Conservation (phyloP, 1,140 invertebrate species). For the Philotrypesis tridentata region DNA sequence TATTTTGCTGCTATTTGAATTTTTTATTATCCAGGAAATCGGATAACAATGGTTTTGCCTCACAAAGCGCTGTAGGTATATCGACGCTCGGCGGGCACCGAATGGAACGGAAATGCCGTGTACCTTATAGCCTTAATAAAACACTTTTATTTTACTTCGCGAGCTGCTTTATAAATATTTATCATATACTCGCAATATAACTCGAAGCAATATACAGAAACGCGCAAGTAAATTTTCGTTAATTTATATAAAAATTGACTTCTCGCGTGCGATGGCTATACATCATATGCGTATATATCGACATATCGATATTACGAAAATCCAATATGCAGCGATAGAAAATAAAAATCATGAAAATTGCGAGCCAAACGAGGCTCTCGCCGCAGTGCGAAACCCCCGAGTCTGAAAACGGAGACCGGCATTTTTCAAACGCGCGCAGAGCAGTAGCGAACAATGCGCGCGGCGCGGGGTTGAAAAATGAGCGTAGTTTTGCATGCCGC, state of each 20-base stretch:
- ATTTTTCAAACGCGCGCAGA: constrained; percentile 15
- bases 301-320: too few relatives aligned
- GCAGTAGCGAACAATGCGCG: constrained; percentile 24
- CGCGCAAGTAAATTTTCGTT: too few relatives aligned
- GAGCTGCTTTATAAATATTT: background rate
- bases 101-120: constrained; percentile 23
- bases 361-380: background rate
- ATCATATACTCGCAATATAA: background rate
- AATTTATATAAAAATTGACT: too few relatives aligned
- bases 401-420: background rate
- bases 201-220: background rate
- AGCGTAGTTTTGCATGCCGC: background rate
- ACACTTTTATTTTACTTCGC: background rate
- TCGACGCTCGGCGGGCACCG: background rate
- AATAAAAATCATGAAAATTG: background rate
- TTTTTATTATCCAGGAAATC: constrained; percentile 27
- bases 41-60: constrained; percentile 41
- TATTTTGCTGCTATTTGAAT: constrained; percentile 12
- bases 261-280: too few relatives aligned
- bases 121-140: background rate
- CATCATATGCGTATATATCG: too few relatives aligned
- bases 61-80: constrained; percentile 13
- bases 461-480: constrained; percentile 36
- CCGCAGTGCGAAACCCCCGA: background rate
- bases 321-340: too few relatives aligned